phyloP scores from a whole-genome alignment of 2,888 invertebrate genomes.

The Cetonia aurata region DNA sequence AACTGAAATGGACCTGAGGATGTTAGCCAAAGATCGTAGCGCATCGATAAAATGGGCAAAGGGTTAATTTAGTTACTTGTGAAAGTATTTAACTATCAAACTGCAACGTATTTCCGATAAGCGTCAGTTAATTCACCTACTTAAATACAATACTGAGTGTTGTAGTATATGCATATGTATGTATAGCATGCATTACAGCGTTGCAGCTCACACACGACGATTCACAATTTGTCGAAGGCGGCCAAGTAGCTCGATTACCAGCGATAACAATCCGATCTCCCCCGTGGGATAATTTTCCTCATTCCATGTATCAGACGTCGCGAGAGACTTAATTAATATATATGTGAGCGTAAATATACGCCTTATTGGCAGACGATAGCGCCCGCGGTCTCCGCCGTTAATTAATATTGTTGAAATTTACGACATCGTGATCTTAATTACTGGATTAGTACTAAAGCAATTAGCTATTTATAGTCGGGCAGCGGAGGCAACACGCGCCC shows the following conservation, averaged over 20 bases:
- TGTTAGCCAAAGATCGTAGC: too few relatives aligned
- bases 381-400: conserved; percentile 29
- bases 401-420: conserved; percentile 44
- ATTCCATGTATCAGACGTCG: neutral
- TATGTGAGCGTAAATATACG: conserved; percentile 38
- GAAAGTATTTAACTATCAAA: too few relatives aligned
- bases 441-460: conserved; percentile 38
- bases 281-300: conserved; percentile 24
- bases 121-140: neutral
- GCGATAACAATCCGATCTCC: conserved; percentile 29
- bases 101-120: neutral
- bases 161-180: neutral
- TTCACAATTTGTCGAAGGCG: conserved; percentile 26
- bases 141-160: neutral
- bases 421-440: conserved; percentile 45
- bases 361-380: conserved; percentile 39
- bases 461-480: conserved; percentile 43
- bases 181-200: neutral
- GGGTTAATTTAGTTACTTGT: too few relatives aligned
- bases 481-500: neutral
- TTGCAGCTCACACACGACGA: conserved; percentile 6
- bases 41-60: too few relatives aligned
- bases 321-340: conserved; percentile 32
- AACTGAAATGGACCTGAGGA: too few relatives aligned
- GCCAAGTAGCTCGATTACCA: conserved; percentile 19